Base-by-base conservation (phyloP, 2,797 vertebrate species). In the Lepus oiostolus region DNA sequence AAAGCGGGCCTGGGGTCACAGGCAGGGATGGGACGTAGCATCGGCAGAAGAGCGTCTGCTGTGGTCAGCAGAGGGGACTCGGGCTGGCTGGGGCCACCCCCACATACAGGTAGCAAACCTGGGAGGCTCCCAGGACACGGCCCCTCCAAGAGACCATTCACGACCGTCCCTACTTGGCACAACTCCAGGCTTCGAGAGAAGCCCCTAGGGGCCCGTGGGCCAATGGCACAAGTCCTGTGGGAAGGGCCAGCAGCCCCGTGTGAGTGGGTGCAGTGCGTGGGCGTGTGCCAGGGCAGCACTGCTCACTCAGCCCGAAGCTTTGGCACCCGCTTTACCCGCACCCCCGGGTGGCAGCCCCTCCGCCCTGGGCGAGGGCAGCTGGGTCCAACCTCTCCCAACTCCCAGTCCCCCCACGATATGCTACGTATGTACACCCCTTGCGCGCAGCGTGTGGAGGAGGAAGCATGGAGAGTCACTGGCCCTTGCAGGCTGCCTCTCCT, bases 381-480 rank as follows among this genome's bases (percentile, higher is more conserved):
- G 9, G 86, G 72, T n/a, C 63, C 24, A 21, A 1, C 26, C 60
- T 72, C 86, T 72, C 50, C 79, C 83, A 26, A 26, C 91, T 60
- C n/a, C 77, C 35, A 60, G 11, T 2, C 21, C 42, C 88, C 82
- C 79, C 21, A 14, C 0, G 3, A 75, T 88, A 88, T 81, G 68
- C 63, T 95, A 96, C 94, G 92, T 96, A 96, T 97, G 19, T 96
- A 97, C 88, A 96, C 63, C 68, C 67, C 1, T 11, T 16, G 81
- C 9, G 2, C 32, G 80, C n/a, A 32, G 67, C 81, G 42, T 90
- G 19, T 52, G 10, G 50, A 75, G 74, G 50, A 22, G 10, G 0
- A 17, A 52, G 58, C 82, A 24, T 7, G 16, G 32, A 68, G 75
- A 16, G 30, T 24, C 1, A 1, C 14, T 4, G 42, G 62, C 71